phyloP scores from a whole-genome alignment of 2,888 invertebrate genomes.

The Cataglyphis albicans region DNA sequence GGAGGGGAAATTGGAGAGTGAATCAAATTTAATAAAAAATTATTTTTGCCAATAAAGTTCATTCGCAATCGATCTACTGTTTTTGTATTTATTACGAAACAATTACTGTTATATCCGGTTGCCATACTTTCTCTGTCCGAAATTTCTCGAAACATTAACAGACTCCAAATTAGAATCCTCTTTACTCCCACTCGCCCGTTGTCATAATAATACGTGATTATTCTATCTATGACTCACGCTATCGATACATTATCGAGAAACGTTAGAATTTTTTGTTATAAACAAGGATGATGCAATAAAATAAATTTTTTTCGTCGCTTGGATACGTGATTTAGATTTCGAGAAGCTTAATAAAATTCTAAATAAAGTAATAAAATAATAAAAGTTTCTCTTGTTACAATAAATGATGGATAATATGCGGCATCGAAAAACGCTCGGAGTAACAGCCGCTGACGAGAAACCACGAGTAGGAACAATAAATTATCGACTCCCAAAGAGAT shows the following conservation, averaged over 20 bases:
- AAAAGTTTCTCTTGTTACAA: neutral
- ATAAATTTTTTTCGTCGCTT: neutral
- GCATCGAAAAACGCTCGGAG: neutral
- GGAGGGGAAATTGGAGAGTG: neutral
- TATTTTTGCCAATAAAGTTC: neutral
- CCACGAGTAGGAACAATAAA: constrained; percentile 9
- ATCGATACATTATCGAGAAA: neutral
- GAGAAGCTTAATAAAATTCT: neutral
- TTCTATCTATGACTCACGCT: neutral
- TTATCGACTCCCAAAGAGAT: constrained; percentile 52
- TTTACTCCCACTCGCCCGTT: neutral
- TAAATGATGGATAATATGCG: constrained; percentile 1
- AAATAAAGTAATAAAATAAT: neutral
- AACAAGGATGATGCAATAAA: neutral
- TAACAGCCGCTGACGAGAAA: neutral
- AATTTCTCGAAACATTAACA: neutral
- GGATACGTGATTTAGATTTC: neutral
- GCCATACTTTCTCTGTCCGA: constrained; percentile 9
- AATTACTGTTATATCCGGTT: neutral
- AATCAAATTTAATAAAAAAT: neutral
- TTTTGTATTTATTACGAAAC: neutral
- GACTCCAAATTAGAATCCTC: neutral
- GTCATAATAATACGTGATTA: neutral
- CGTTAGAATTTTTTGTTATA: neutral
- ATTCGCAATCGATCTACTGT: neutral